These are phyloP conservation scores for Galeopterus variegatus DNA, from an alignment of 2,113 vertebrate genomes.

Conservation along the genomic window DNA sequence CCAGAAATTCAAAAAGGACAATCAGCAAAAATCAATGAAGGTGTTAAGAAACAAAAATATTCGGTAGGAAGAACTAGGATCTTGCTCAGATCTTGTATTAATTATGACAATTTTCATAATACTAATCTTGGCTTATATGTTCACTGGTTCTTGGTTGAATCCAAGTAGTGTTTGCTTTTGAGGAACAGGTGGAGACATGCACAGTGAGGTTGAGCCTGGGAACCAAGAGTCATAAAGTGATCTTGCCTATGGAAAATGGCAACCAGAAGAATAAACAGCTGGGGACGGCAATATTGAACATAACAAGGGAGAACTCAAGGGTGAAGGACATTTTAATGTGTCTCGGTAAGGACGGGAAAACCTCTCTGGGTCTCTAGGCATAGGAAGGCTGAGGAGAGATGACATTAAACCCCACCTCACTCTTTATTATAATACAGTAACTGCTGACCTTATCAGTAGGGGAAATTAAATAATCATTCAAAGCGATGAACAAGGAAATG, in stretches of 20 bases:
- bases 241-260: constrained; percentile 48
- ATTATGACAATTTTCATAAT: background rate
- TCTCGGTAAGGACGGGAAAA: constrained; percentile 20
- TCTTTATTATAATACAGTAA: constrained; percentile 56
- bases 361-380: background rate
- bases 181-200: background rate
- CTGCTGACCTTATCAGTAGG: constrained; percentile 71
- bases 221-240: background rate
- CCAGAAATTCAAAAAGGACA: background rate
- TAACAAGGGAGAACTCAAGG: constrained; percentile 39
- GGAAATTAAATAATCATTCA: constrained; percentile 73
- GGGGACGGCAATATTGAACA: constrained; percentile 23
- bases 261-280: constrained; percentile 44
- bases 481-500: constrained; percentile 61
- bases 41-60: background rate
- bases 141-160: background rate
- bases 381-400: background rate
- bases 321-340: constrained; percentile 38
- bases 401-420: constrained; percentile 57
- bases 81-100: background rate
- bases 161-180: constrained; percentile 13
- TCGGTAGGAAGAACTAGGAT: background rate
- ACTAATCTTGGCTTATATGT: background rate
- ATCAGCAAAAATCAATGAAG: background rate
- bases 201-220: background rate